phyloP scores from a whole-genome alignment of 2,113 vertebrate species.

The Scolopax mira region DNA sequence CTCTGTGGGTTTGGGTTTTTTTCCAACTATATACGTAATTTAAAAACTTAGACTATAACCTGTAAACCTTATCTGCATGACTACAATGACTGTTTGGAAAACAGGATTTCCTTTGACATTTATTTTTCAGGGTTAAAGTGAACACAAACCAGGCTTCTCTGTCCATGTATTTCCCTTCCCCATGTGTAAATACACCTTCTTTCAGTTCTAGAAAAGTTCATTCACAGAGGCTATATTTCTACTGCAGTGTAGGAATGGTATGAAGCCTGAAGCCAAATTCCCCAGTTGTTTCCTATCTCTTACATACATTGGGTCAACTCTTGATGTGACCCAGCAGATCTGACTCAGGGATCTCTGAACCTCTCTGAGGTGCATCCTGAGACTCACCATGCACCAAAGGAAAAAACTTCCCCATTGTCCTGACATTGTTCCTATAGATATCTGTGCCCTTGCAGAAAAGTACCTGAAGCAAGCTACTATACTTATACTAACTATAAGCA shows the following conservation, averaged over 20 bases:
- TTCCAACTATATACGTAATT: neutral
- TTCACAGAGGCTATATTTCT: neutral
- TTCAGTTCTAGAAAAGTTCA: neutral
- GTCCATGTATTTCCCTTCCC: neutral
- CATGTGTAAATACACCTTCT: neutral
- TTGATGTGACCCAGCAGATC: neutral
- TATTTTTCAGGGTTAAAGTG: neutral
- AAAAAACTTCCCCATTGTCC: neutral
- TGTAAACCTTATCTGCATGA: neutral
- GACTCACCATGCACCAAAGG: neutral
- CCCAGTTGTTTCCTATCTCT: neutral
- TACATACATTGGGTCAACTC: neutral
- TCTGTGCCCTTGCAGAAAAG: neutral
- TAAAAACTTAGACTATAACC: neutral
- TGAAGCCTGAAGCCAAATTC: neutral
- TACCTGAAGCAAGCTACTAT: neutral
- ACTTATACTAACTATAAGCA: neutral
- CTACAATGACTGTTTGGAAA: neutral
- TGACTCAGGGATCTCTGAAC: neutral
- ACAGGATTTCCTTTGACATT: neutral
- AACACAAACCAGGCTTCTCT: neutral
- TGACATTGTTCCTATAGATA: neutral
- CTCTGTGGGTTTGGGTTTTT: accelerated
- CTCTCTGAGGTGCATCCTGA: neutral
- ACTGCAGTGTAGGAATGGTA: neutral